A percentile compares a stretch with the other conserved stretches of the same genome.
These are phyloP conservation scores for Gnatocerus cornutus DNA, from an alignment of 2,888 invertebrate genomes.

Conservation along the genomic window DNA sequence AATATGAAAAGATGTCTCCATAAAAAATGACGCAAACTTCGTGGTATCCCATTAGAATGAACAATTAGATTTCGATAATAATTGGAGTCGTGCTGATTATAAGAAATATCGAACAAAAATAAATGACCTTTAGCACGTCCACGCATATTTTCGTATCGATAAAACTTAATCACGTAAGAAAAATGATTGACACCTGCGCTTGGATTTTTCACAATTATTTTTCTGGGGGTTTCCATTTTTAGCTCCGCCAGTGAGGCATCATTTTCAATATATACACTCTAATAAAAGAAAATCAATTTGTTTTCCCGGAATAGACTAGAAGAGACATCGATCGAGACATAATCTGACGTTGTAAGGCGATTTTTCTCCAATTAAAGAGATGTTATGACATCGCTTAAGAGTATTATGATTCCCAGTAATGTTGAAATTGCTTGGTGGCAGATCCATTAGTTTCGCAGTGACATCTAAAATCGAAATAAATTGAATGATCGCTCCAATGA, in stretches of 20 bases:
- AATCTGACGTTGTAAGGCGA: not conserved
- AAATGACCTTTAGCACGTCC: constrained; percentile 6
- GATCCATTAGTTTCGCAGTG: no score
- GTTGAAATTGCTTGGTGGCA: no score
- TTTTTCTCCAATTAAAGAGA: no score
- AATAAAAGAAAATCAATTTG: constrained; percentile 19
- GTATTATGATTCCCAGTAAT: no score
- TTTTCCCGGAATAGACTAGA: constrained; percentile 19
- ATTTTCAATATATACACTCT: not conserved
- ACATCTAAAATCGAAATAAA: no score
- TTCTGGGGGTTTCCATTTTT: no score
- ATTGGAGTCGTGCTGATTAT: not conserved
- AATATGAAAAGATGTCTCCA: no score
- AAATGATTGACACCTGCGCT: constrained; percentile 1
- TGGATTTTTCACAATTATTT: not conserved
- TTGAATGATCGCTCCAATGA: no score
- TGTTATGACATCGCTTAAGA: no score
- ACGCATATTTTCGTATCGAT: constrained; percentile 5
- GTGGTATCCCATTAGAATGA: not conserved
- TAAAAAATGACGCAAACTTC: no score
- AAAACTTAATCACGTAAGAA: constrained; percentile 8
- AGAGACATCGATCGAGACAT: constrained; percentile 5
- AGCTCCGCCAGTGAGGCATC: not conserved
- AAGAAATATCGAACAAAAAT: not conserved
- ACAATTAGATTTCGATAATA: not conserved